Percentiles rank a stretch among this genome's conserved stretches.
Evolutionary conservation across 2,888 invertebrate genomes (phyloP).

Genomic region (Volucella zonaria): DNA sequence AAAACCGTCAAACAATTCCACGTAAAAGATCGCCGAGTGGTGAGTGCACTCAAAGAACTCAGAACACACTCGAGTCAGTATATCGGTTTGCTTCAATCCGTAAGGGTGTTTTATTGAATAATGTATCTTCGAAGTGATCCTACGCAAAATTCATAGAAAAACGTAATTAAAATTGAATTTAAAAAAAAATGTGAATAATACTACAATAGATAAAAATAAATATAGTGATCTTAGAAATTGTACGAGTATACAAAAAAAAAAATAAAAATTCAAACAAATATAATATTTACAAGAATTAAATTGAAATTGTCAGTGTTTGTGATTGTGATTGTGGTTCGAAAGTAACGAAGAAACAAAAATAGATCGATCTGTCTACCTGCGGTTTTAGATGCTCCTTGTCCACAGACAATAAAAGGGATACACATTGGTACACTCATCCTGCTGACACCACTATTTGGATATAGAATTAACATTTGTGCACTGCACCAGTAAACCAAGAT

Average conservation of each 20-base stretch:
- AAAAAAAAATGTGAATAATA: not conserved
- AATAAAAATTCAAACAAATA: no score
- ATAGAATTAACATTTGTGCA: constrained; percentile 39
- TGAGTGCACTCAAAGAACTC: constrained; percentile 30
- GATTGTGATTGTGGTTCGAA: constrained; percentile 16
- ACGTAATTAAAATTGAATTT: not conserved
- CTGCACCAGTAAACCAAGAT: constrained; percentile 28
- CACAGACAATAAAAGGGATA: constrained; percentile 14
- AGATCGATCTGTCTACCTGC: constrained; percentile 47
- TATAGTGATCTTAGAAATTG: no score
- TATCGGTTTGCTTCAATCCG: constrained; percentile 38
- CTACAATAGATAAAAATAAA: no score
- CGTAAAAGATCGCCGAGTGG: constrained; percentile 44
- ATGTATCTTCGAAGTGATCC: not conserved
- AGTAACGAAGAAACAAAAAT: constrained; percentile 34
- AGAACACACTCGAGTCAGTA: constrained; percentile 53
- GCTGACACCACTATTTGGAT: constrained; percentile 47
- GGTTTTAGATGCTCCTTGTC: constrained; percentile 33
- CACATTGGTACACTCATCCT: not conserved
- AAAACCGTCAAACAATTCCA: constrained; percentile 30
- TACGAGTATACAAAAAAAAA: no score
- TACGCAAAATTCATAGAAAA: not conserved
- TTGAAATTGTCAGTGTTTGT: constrained; percentile 25
- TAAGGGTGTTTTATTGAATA: constrained; percentile 29
- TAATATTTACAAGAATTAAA: not conserved